Evolutionary conservation across 2,113 vertebrate species (phyloP), one percentile per base, ranked within the genome.

Genomic region (Brachypteracias leptosomus): DNA sequence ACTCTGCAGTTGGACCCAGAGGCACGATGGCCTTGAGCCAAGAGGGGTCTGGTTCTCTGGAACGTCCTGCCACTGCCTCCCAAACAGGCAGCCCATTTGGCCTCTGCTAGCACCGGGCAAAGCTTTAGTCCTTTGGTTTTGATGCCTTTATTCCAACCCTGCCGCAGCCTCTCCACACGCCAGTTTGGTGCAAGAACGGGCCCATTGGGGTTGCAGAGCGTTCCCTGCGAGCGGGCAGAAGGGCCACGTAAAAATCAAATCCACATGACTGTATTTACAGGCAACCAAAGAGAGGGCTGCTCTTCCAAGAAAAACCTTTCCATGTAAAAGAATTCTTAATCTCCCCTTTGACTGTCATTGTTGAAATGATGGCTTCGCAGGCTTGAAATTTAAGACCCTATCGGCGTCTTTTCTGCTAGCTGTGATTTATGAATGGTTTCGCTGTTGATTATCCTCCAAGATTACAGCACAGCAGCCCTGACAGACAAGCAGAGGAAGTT

Each of bases 221-320:
- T 71, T 97, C 80, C 83, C 93, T 75, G 66, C 80, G 81, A 92
- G 80, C 0, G 7, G 94, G 92, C 95, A 96, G 94, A 65, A 96
- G 68, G 90, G 86, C 90, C 80, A 28, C n/a, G 83, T 74, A 92
- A 88, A 96, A 97, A 97, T 97, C 95, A 95, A 97, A 96, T 96
- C 96, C 96, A 96, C 96, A 96, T 96, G 96, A 89, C 84, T 93
- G 61, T 16, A 96, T 88, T 97, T 95, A 90, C 54, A 95, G 94
- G 92, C 95, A 94, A 97, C 94, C 80, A 87, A 97, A 96, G 92
- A 87, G 70, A 90, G 51, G 54, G 58, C 18, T 92, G 54, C 70
- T 93, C 78, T 93, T 97, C 96, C 95, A 97, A 97, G 90, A 96
- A 97, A 94, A 95, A 95, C 93, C 92, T 96, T 96, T 96, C 96